Percentiles rank a stretch among this genome's conserved stretches.
phyloP scores from a whole-genome alignment of 2,888 invertebrate species.

The Psylliodes chrysocephalus region DNA sequence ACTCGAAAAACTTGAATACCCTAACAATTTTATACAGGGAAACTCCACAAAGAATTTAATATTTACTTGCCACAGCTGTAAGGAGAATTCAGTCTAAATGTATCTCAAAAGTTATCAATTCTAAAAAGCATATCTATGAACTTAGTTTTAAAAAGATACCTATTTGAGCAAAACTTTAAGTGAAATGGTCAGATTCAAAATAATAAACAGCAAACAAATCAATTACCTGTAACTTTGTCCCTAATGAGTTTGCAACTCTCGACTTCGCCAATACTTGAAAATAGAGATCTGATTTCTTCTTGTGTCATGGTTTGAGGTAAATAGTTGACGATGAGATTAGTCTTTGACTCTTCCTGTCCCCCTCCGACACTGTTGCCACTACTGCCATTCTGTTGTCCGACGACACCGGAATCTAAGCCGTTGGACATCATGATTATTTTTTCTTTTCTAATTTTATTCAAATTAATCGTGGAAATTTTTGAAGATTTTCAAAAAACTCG shows the following conservation, averaged over 20 bases:
- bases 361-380: conserved; percentile 66
- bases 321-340: conserved; percentile 99
- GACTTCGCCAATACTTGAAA: conserved; percentile 98
- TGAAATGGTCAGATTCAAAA: not conserved
- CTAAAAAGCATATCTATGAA: too few relatives aligned
- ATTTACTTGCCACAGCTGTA: too few relatives aligned
- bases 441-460: conserved; percentile 45
- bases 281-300: conserved; percentile 97
- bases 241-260: conserved; percentile 99
- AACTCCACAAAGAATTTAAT: too few relatives aligned
- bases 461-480: conserved; percentile 50
- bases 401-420: conserved; percentile 80
- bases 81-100: too few relatives aligned
- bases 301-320: conserved; percentile 99
- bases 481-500: conserved; percentile 50
- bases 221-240: conserved; percentile 93
- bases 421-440: conserved; percentile 77
- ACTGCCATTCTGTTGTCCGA: conserved; percentile 87
- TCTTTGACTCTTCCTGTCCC: conserved; percentile 92
- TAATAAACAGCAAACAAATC: not conserved
- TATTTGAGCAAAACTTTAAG: too few relatives aligned
- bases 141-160: too few relatives aligned
- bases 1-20: too few relatives aligned
- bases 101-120: too few relatives aligned
- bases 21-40: too few relatives aligned